Conservation (phyloP, 2,888 invertebrate species). For the Acleris cristana region DNA sequence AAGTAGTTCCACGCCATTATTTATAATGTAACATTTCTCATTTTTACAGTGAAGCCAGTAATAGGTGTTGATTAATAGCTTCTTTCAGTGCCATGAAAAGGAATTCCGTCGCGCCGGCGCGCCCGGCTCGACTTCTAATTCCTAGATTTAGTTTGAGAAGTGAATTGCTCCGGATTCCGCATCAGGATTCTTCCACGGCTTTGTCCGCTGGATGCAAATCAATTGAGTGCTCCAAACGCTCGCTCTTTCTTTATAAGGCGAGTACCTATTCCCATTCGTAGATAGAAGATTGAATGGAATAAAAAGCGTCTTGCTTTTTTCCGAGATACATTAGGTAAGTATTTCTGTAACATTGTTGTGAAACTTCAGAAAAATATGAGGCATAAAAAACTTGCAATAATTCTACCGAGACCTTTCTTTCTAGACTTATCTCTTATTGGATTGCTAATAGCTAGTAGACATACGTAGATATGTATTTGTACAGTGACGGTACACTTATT, state of each 20-base stretch:
- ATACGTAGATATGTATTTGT: too few species aligned
- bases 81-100: slow-evolving; percentile 48
- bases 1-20: slow-evolving; percentile 34
- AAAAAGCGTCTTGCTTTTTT: slow-evolving; percentile 24
- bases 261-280: slow-evolving; percentile 55
- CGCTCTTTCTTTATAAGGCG: slow-evolving; percentile 58
- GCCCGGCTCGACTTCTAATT: slow-evolving; percentile 61
- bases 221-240: slow-evolving; percentile 57
- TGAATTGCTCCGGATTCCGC: slow-evolving; percentile 64
- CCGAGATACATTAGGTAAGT: slow-evolving; percentile 3
- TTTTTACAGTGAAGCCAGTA: slow-evolving; percentile 35
- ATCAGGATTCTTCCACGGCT: slow-evolving; percentile 52
- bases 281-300: slow-evolving; percentile 46
- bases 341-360: slow-evolving; percentile 7
- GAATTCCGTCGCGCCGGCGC: slow-evolving; percentile 54
- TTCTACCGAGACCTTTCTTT: not conserved
- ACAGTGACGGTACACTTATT: not conserved
- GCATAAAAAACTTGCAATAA: not conserved
- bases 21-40: slow-evolving; percentile 36
- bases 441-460: not conserved
- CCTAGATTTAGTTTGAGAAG: slow-evolving; percentile 60
- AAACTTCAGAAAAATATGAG: not conserved
- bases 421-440: slow-evolving; percentile 5
- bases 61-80: slow-evolving; percentile 38
- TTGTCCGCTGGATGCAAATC: slow-evolving; percentile 72